Evolutionary conservation across 2,113 vertebrate species (phyloP).

Genomic region (Sarotherodon lohbergeri): DNA sequence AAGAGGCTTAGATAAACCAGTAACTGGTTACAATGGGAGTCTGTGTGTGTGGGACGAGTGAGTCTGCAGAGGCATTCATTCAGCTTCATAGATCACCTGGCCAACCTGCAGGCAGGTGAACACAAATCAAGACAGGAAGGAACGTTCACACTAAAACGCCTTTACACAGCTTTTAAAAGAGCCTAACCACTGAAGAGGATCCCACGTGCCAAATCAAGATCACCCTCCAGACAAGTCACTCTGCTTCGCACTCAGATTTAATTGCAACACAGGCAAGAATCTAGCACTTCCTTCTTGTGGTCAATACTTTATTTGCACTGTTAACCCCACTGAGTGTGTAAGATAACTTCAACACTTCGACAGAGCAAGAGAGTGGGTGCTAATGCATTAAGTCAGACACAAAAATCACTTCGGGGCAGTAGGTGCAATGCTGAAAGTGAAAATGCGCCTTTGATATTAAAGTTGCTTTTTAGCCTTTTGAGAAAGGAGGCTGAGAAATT

Average conservation of each 20-base stretch:
- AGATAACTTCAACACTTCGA: background rate
- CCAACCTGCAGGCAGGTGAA: background rate
- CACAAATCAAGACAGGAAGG: background rate
- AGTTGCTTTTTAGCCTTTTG: background rate
- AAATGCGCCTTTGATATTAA: background rate
- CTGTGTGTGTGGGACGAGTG: background rate
- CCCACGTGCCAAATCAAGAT: background rate
- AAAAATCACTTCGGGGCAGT: background rate
- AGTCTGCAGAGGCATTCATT: background rate
- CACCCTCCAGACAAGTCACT: background rate
- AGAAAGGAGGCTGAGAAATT: background rate
- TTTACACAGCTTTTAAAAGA: background rate
- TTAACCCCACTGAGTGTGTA: background rate
- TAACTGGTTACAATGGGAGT: background rate
- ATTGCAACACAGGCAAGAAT: background rate
- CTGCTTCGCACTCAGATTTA: background rate
- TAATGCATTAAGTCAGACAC: background rate
- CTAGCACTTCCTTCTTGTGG: background rate
- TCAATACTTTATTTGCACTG: background rate
- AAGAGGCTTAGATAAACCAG: background rate
- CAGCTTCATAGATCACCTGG: background rate
- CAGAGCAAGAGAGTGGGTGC: background rate
- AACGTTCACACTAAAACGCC: background rate
- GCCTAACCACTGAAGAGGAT: background rate
- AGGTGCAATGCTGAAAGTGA: background rate